phyloP scores from a whole-genome alignment of 2,888 invertebrate species.

The Callosobruchus maculatus region DNA sequence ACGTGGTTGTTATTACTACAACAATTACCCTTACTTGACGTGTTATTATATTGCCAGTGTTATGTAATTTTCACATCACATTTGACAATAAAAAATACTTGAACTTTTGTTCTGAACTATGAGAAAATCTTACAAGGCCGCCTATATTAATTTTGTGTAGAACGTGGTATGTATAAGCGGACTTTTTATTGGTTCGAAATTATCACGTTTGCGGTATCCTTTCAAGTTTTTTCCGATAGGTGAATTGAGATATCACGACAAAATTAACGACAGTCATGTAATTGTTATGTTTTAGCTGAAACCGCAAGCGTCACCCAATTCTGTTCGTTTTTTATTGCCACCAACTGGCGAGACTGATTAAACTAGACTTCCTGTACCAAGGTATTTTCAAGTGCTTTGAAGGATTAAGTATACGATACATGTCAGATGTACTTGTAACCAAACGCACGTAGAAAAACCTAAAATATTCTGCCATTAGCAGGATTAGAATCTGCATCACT shows the following conservation, averaged over 20 bases:
- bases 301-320: neutral
- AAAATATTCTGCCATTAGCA: too few species aligned
- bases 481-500: too few species aligned
- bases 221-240: neutral
- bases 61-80: neutral
- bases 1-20: too few species aligned
- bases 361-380: neutral
- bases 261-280: neutral
- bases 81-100: neutral
- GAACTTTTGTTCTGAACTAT: neutral
- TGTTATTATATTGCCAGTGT: neutral
- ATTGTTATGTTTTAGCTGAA: neutral
- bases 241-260: neutral
- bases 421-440: too few species aligned
- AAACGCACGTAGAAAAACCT: too few species aligned
- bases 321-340: neutral
- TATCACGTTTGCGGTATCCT: neutral
- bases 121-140: neutral
- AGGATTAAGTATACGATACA: too few species aligned
- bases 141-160: neutral
- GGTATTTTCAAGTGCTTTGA: too few species aligned
- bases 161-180: neutral
- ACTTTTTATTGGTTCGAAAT: neutral
- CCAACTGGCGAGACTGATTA: neutral
- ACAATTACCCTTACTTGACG: neutral